Base-by-base conservation (phyloP, 1,140 invertebrate species). In the Drosophila arizonae region DNA sequence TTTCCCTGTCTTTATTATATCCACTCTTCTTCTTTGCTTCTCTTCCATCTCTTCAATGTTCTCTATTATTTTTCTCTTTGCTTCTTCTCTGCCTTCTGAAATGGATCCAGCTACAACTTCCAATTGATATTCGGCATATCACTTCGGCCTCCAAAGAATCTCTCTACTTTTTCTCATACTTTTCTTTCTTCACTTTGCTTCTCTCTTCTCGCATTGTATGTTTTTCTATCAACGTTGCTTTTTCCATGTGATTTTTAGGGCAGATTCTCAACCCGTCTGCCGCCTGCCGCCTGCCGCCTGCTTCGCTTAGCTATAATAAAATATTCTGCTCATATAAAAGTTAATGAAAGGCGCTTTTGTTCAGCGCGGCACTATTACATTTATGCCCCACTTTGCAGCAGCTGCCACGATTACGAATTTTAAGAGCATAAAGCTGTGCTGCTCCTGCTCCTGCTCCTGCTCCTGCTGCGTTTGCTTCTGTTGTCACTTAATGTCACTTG, bases 401-500 rank as follows among this genome's bases (percentile, higher is more conserved):
- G 50, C 33, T 50, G 33, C 28, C 58, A n/a, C 30, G n/a, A 15
- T 54, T 33, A 54, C 51, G 30, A 39, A 57, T 57, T 57, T 57
- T n/a, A 28, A 26, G 39, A 13, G 39, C 55, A 57, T 43, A 39
- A 36, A 39, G 33, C 33, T 55, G n/a, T n/a, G n/a, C n/a, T n/a
- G 51, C 43, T 30, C 0, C 4, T 17, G 5, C 26, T 17, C 1
- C 3, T 13, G 5, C 24, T 24, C 6, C 24, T 50, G 21, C 30
- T 43, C 15, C 24, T 58, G 28, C 28, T 36, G 13, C 26, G 13
- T 4, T 10, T 45, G 9, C 50, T n/a, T 3, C 48, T 24, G 61
- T 46, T 68, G 60, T 64, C 65, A 69, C 57, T 69, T 74, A 70
- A 63, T 63, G 45, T 70, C 66, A 69, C 54, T 60, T 39, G 48